Conservation (phyloP, 2,888 invertebrate genomes). For the Griposia aprilina region DNA sequence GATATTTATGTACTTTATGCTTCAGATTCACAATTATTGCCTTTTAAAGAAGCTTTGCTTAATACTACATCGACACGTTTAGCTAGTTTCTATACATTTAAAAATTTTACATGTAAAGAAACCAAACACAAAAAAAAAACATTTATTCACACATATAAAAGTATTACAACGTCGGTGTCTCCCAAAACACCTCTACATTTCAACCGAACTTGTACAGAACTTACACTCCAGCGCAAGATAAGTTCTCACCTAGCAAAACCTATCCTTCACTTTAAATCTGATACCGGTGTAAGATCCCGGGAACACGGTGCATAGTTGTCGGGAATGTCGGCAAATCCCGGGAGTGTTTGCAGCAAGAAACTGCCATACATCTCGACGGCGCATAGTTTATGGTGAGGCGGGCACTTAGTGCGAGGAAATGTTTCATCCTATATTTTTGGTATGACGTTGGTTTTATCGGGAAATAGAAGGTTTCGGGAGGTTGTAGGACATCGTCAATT, state of each 20-base stretch:
- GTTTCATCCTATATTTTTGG: slow-evolving; percentile 39
- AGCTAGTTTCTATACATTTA: background rate
- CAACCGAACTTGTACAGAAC: slow-evolving; percentile 33
- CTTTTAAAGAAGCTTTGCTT: background rate
- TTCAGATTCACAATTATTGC: background rate
- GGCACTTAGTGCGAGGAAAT: slow-evolving; percentile 62
- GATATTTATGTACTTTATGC: too few species aligned
- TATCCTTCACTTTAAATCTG: slow-evolving; percentile 65
- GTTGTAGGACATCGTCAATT: background rate
- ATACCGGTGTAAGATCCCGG: slow-evolving; percentile 54
- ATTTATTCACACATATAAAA: background rate
- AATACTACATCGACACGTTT: background rate
- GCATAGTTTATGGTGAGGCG: slow-evolving; percentile 73
- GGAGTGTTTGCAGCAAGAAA: slow-evolving; percentile 65
- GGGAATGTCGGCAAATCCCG: slow-evolving; percentile 67
- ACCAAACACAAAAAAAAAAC: background rate
- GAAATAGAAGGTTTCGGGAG: background rate
- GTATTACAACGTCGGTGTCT: slow-evolving; percentile 2
- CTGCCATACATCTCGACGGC: slow-evolving; percentile 72
- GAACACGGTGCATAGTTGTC: slow-evolving; percentile 59
- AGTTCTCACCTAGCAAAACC: slow-evolving; percentile 56
- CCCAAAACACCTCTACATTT: slow-evolving; percentile 47
- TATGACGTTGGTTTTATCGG: slow-evolving; percentile 23
- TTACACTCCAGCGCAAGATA: slow-evolving; percentile 33
- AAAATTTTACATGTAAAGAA: background rate